Evolutionary conservation across 2,888 invertebrate genomes (phyloP), one percentile per base, ranked within the genome.

Genomic region (Nephrotoma appendiculata): DNA sequence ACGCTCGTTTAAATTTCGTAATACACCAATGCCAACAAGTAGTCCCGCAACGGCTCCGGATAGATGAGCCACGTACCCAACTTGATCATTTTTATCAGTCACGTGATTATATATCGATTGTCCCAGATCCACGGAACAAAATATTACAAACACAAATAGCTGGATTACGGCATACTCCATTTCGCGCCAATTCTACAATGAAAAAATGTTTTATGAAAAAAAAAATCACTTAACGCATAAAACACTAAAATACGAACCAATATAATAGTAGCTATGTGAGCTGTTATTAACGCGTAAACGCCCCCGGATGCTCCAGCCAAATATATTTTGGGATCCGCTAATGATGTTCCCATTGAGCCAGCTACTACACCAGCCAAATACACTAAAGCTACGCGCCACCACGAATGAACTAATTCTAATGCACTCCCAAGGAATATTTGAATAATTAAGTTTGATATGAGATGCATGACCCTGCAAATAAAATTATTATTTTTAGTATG

Each of bases 241-340:
- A 15, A 11, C 19, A 19, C n/a, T 12, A 48, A 6, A 86, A 0
- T 9, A 19, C 41, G 87, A 86, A 91, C 91, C 95, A 98, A 95
- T 86, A 98, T 94, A 87, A 98, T 96, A 52, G 97, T 97, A 1
- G 98, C 96, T 86, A 98, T 94, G 90, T 99, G 98, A 0, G 98
- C 98, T 0, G 98, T 96, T 85, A 99, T 96, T 12, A 99, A 91
- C 0, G 98, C 97, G 90, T 99, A 99, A 6, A 98, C 98, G 0
- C 99, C 99, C 0, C 98, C 98, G 43, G 97, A 98, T 9, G 98
- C 98, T 0, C 99, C 99, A 0, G 97, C 98, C 86, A 99, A 92
- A 89, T 94, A 96, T 15, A 97, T 96, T 71, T 91, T 91, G 0
- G 97, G 96, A 91, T 96, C 96, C 0, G 95, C 94, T 9, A 97